Evolutionary conservation across 2,797 vertebrate genomes (phyloP).

Genomic region (Hoplostethus atlanticus): DNA sequence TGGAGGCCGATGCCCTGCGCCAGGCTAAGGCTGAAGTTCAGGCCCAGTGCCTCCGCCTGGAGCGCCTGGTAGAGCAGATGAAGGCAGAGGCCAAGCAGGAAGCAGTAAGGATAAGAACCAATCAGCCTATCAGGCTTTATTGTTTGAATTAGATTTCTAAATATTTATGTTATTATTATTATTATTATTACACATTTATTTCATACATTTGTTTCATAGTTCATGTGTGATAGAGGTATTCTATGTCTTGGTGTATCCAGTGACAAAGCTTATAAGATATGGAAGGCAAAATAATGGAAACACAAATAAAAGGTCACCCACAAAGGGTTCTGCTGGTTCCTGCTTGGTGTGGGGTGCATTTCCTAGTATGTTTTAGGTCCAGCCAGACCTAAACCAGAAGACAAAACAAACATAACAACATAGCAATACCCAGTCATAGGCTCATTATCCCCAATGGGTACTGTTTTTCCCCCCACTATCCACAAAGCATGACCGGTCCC

Average conservation of each 20-base stretch:
- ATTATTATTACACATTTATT: no score
- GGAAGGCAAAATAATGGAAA: background rate
- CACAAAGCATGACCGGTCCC: no score
- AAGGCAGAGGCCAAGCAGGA: conserved; percentile 80
- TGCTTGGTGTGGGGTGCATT: background rate
- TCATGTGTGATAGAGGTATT: no score
- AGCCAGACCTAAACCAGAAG: background rate
- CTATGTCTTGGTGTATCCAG: no score
- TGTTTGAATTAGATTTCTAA: background rate
- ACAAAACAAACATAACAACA: no score
- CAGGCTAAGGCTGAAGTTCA: conserved; percentile 88
- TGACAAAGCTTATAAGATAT: no score
- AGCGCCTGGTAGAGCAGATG: conserved; percentile 80
- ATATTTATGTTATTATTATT: no score
- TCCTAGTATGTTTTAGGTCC: background rate
- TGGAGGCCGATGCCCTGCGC: conserved; percentile 91
- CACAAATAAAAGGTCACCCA: no score
- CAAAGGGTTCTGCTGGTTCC: background rate
- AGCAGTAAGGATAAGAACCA: conserved; percentile 67
- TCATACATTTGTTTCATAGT: no score
- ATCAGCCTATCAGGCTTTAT: background rate
- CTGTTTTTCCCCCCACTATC: background rate
- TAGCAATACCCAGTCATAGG: background rate
- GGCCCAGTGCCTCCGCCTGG: conserved; percentile 83
- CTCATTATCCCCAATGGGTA: background rate